Evolutionary conservation across 2,113 vertebrate genomes (phyloP), one percentile per base, ranked within the genome.

Genomic region (Nannobrachium achirus): DNA sequence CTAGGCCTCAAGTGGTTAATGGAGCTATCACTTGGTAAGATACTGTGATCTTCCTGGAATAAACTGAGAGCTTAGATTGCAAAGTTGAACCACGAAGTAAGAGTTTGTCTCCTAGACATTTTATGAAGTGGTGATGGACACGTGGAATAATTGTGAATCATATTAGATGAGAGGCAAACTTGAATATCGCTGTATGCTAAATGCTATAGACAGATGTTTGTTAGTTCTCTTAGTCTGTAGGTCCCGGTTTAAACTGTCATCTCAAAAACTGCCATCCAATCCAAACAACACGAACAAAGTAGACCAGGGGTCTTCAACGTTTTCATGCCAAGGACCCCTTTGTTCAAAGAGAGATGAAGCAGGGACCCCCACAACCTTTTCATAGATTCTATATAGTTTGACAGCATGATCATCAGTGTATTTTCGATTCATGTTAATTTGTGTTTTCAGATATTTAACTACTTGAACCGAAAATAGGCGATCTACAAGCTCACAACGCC

Each of bases 21-120:
- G 25, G 25, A 33, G 25, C 57, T 50, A 46, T 66, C 53, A 50
- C 56, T 86, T 84, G 73, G 83, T 78, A 71, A 73, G 56, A 89
- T 73, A 10, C 14, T 0, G 11, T 76, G 77, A 82, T 84, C 77
- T 65, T 73, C 59, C 41, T 71, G 20, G 39, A 33, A 33, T 69
- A 63, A 56, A 62, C 7, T 73, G 20, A 56, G 6, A 69, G 46
- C 55, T 44, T 53, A 57, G 66, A 64, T 55, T 62, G 56, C n/a
- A 45, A 63, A 20, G 70, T 74, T 39, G n/a, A 80, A 80, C 75
- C 48, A 39, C 0, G 1, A 14, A 68, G 42, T 52, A 42, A 81
- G 71, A 45, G 66, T 67, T 78, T 67, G 25, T 78, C 53, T 59
- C 20, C 45, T 56, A 33, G 64, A 38, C 33, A 76, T 67, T 67